Evolutionary conservation across 2,888 invertebrate species (phyloP), one percentile per base, ranked within the genome.

Genomic region (Epirrita christyi): DNA sequence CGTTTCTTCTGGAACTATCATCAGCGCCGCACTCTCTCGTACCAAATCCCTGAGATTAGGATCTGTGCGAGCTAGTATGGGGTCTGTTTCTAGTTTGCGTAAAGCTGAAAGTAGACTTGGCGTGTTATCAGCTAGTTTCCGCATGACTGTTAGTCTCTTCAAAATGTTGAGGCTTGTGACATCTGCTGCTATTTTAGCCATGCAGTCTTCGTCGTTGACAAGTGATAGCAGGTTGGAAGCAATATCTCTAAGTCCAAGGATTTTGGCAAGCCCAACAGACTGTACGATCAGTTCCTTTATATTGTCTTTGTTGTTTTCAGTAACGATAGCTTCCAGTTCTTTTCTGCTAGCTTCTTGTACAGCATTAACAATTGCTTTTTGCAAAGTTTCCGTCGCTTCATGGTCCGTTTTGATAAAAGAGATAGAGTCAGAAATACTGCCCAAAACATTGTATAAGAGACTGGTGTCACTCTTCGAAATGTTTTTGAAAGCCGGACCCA

Each of bases 1-100:
- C 2, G 88, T 82, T 67, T 94, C 94, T 79, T 94, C 94, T 0
- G 94, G 94, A 27, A 94, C 93, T 13, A 94, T 94, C 92, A 96
- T 93, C 27, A 96, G 83, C 6, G 94, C 94, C 1, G 95, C 96
- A 78, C 96, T 96, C 79, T 96, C 95, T 69, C 95, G 87, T 0
- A 96, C 94, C 46, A 96, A 86, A 73, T 95, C 94, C 46, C 96
- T 90, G 15, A 96, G 88, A 61, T 94, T 93, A 34, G 96, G 95
- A 85, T 96, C 95, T 14, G 93, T 93, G 57, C 94, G 93, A 55
- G 95, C 95, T 59, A 94, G 83, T 73, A 94, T 94, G 9, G 95
- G 94, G 73, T 95, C 94, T 44, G 93, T 93, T 75, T 93, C 93
- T 37, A 96, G 82, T 68, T 94, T 93, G 27, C 90, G 87, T 13